Percentiles rank a stretch among this genome's conserved stretches.
Evolutionary conservation across 2,888 invertebrate species (phyloP).

Genomic region (Mythimna pallens): DNA sequence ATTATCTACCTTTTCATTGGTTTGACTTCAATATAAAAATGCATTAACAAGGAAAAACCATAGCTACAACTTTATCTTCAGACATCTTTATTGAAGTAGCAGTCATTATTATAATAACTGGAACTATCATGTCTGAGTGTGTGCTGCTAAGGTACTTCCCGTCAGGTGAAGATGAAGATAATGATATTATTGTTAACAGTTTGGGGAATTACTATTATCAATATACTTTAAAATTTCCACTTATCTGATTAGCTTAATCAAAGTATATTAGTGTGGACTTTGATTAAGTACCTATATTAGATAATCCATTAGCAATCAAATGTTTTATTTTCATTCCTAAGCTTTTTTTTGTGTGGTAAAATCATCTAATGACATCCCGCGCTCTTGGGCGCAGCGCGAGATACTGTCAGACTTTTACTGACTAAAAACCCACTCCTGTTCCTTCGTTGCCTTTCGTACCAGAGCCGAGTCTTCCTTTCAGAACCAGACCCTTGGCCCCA

Average conservation of each 20-base stretch:
- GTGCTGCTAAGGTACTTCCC: conserved; percentile 3
- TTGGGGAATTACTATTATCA: conserved; percentile 49
- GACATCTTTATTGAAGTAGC: conserved; percentile 9
- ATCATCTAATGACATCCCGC: too few relatives aligned
- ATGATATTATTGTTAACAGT: conserved; percentile 11
- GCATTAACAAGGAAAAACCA: neutral
- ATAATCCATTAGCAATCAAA: neutral
- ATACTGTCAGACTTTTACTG: too few relatives aligned
- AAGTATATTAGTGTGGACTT: neutral
- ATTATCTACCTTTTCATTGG: neutral
- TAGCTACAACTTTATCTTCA: neutral
- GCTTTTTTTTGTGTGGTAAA: too few relatives aligned
- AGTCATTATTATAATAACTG: neutral
- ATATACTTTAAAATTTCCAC: conserved; percentile 7
- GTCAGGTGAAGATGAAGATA: conserved; percentile 16
- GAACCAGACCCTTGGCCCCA: too few relatives aligned
- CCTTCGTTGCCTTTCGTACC: too few relatives aligned
- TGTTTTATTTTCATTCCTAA: too few relatives aligned
- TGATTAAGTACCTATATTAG: neutral
- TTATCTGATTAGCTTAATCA: conserved; percentile 5
- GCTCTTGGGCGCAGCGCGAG: too few relatives aligned
- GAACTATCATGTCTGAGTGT: conserved; percentile 25
- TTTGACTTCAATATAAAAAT: conserved; percentile 11
- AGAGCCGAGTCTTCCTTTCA: too few relatives aligned
- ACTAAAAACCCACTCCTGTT: too few relatives aligned